A percentile compares a stretch with the other conserved stretches of the same genome.
phyloP scores from a whole-genome alignment of 2,113 vertebrate genomes.

The Pogonocichla stellata region DNA sequence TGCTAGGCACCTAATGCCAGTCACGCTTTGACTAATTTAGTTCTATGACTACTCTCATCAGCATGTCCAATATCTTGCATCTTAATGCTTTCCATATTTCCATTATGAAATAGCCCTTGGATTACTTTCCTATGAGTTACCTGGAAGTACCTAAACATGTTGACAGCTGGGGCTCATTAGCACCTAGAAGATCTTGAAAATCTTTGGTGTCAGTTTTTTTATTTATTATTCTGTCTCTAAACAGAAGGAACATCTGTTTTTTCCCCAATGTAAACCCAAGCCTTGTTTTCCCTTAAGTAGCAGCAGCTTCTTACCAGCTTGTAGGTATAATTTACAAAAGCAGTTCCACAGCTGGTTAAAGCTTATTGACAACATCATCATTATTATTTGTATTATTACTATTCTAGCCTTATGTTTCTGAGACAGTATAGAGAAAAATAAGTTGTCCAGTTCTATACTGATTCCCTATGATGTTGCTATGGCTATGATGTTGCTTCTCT shows the following conservation, averaged over 20 bases:
- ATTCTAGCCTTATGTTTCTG: background rate
- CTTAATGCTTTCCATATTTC: background rate
- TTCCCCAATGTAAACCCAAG: background rate
- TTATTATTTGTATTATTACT: background rate
- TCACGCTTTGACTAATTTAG: background rate
- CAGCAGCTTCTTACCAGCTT: background rate
- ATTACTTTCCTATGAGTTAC: background rate
- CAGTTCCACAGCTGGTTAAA: background rate
- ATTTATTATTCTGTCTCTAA: background rate
- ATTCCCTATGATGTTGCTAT: background rate
- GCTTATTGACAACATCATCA: background rate
- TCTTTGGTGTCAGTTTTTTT: background rate
- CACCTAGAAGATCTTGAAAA: background rate
- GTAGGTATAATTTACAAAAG: background rate
- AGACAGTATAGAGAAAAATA: background rate
- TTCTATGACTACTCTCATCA: background rate
- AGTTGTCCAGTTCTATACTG: background rate
- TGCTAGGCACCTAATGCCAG: background rate
- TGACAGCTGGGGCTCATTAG: background rate
- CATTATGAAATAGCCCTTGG: background rate
- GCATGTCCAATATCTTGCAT: background rate
- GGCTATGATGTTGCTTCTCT: background rate
- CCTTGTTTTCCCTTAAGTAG: background rate
- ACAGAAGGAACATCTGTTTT: background rate
- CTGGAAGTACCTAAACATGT: background rate